phyloP scores from a whole-genome alignment of 2,888 invertebrate genomes.

The Dryococelus australis region DNA sequence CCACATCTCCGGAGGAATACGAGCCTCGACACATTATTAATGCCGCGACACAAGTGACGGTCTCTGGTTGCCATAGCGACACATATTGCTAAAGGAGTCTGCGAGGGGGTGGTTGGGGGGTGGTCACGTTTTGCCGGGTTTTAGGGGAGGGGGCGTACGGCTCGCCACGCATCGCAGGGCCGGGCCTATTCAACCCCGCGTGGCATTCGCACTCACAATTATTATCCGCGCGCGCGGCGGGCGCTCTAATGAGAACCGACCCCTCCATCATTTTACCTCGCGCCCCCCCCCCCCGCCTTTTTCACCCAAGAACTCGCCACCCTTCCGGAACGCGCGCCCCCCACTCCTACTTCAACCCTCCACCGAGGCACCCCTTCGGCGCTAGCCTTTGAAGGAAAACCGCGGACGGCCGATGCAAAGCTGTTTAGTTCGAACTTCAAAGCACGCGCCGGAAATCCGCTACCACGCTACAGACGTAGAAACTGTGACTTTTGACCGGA shows the following conservation, averaged over 20 bases:
- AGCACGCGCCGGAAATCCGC: not conserved
- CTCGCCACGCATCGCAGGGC: not conserved
- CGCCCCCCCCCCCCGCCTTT: not conserved
- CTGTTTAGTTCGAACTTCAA: not conserved
- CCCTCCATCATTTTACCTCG: not conserved
- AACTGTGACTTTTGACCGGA: not conserved
- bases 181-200: not conserved
- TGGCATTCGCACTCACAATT: slow-evolving; percentile 20
- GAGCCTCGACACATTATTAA: slow-evolving; percentile 21
- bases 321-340: not conserved
- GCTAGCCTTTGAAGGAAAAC: not conserved
- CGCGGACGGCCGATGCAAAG: not conserved
- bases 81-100: slow-evolving; percentile 17
- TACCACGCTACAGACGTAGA: not conserved
- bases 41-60: slow-evolving; percentile 21
- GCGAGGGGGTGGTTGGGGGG: not conserved
- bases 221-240: slow-evolving; percentile 20
- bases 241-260: slow-evolving; percentile 4
- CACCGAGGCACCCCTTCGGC: not conserved
- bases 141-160: not conserved
- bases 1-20: not conserved
- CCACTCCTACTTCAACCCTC: not conserved
- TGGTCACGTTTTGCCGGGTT: not conserved
- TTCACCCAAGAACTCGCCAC: not conserved
- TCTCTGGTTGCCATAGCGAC: slow-evolving; percentile 12